These are phyloP conservation scores for Ceratina japonica DNA, from an alignment of 1,140 invertebrate genomes.

Conservation along the genomic window DNA sequence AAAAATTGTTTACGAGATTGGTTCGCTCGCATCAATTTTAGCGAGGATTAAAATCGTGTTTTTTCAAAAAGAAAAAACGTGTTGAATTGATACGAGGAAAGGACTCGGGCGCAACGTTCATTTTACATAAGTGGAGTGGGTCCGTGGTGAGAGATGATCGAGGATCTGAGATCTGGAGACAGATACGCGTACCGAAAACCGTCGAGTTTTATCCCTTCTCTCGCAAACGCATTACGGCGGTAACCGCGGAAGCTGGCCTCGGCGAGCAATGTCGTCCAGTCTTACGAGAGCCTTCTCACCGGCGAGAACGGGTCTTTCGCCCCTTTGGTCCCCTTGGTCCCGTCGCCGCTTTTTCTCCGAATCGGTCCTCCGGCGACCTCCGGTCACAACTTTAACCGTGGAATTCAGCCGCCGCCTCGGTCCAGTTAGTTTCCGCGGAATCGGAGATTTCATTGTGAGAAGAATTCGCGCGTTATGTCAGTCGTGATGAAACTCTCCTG, in stretches of 20 bases:
- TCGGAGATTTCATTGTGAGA: no score
- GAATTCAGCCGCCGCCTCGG: no score
- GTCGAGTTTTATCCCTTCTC: slow-evolving; percentile 38
- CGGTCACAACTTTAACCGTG: no score
- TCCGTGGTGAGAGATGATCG: background rate
- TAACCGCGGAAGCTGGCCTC: slow-evolving; percentile 71
- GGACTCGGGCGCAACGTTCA: no score
- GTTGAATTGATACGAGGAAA: no score
- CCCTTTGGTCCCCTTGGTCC: background rate
- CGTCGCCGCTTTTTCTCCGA: background rate
- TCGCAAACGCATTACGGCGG: slow-evolving; percentile 35
- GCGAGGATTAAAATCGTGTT: no score
- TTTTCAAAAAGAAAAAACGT: no score
- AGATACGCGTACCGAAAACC: slow-evolving; percentile 43
- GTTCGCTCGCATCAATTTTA: no score
- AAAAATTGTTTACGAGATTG: no score
- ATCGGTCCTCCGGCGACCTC: background rate
- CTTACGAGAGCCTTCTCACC: slow-evolving; percentile 68
- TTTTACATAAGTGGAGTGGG: background rate
- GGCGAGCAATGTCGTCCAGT: slow-evolving; percentile 72
- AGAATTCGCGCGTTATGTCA: no score
- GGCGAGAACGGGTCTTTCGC: slow-evolving; percentile 48
- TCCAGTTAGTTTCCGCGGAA: no score
- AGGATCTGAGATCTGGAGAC: background rate
- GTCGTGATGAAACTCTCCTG: no score